Evolutionary conservation across 92 coral and sea anemone genomes (phyloP), one percentile per base, ranked within the genome.

Genomic region (Porites lobata): DNA sequence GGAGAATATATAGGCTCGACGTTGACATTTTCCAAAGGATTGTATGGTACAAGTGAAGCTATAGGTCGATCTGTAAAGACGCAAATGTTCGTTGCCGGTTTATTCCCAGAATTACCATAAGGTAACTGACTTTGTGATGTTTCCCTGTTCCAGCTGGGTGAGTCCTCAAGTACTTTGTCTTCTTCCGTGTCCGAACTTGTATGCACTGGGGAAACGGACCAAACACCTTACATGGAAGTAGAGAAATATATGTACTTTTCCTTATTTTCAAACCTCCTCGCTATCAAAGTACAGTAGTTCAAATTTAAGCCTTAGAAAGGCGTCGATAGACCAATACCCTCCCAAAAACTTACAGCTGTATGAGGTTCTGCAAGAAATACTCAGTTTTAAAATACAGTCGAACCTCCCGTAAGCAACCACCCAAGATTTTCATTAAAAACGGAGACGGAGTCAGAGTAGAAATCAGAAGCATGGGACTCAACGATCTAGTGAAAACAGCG

Each of bases 171-270:
- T 32, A 7, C 56, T 13, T 10, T 26, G 56, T 43, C n/a, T 6
- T 29, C n/a, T 56, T n/a, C 67, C 13, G 13, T 6, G 22, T 50
- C 50, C 26, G 77, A 32, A 11, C 20, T 6, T 47, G 47, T 38
- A 38, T 38, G 47, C 47, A 58, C 50, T 2, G 66, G 66, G 18
- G 86, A 82, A 15, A 82, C 86, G 19, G 86, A 82, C 86, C 86
- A 82, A 6, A 82, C 78, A 70, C 86, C 86, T 82, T 12, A n/a
- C 47, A 82, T 29, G 38, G 8, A 71, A 71, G 32, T 3, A 32
- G 12, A 68, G 18, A 50, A 15, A 81, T 2, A 26, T 19, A 17
- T 26, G 61, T 11, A 1, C 59, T 10, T 56, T 56, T 56, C 15
- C 14, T 56, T 56, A 56, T 10, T 56, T 56, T 56, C 13, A 56